These are phyloP conservation scores for Dermochelys coriacea DNA, from an alignment of 2,797 vertebrate species.

Conservation along the genomic window DNA sequence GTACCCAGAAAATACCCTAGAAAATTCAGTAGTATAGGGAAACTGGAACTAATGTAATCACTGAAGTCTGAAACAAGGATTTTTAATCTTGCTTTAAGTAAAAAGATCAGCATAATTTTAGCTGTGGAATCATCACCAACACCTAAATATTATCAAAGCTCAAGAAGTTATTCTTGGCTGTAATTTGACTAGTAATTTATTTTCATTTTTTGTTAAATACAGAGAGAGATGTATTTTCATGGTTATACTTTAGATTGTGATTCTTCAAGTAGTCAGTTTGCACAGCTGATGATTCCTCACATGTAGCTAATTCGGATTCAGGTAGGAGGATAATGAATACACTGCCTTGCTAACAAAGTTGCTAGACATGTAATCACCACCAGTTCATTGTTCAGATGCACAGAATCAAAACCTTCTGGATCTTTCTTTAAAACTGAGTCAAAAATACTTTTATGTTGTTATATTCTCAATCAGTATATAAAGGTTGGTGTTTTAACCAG, in stretches of 20 bases:
- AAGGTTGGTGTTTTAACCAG: neutral
- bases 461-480: neutral
- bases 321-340: conserved; percentile 35
- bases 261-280: neutral
- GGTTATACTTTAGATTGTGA: neutral
- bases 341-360: conserved; percentile 6
- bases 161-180: neutral
- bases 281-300: neutral
- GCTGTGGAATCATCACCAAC: neutral
- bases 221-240: neutral
- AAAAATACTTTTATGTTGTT: neutral
- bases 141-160: neutral
- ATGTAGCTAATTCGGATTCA: neutral
- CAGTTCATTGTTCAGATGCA: conserved; percentile 2
- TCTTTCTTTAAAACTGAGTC: neutral
- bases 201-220: neutral
- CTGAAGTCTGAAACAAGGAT: neutral
- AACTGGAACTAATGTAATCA: neutral
- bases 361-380: neutral
- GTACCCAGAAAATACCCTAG: neutral
- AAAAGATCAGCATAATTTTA: accelerated
- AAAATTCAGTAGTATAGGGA: neutral
- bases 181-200: neutral
- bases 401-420: neutral
- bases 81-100: neutral